phyloP scores from a whole-genome alignment of 2,113 vertebrate species.

The Ameiurus melas region DNA sequence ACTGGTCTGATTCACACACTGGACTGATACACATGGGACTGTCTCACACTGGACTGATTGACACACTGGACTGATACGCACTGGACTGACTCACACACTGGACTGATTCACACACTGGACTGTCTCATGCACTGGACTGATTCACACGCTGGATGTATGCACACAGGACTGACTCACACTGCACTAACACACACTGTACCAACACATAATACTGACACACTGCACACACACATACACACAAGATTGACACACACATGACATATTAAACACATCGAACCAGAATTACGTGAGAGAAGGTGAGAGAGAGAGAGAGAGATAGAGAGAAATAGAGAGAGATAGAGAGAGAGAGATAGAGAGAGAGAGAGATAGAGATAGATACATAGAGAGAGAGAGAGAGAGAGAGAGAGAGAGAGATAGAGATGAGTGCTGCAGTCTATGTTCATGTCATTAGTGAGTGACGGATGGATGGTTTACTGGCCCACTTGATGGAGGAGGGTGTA shows the following conservation, averaged over 20 bases:
- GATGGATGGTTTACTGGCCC: background rate
- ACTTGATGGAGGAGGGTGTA: background rate
- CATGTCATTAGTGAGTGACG: constrained; percentile 5
- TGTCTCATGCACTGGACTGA: background rate
- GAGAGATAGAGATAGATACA: no score
- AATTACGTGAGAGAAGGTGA: background rate
- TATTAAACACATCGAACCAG: background rate
- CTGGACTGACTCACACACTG: background rate
- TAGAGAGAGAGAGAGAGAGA: no score
- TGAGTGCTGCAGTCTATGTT: background rate
- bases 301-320: background rate
- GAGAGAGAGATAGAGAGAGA: no score
- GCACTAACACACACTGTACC: background rate
- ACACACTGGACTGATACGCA: background rate
- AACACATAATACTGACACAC: no score
- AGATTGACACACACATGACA: background rate
- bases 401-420: background rate
- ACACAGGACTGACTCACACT: background rate
- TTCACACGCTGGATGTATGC: background rate
- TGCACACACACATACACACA: background rate
- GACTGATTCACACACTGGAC: background rate
- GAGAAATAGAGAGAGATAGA: no score
- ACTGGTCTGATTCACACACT: background rate
- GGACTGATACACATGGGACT: background rate
- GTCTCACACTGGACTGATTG: background rate